Evolutionary conservation across 2,797 vertebrate species (phyloP), one percentile per base, ranked within the genome.

Genomic region (Podarcis lilfordi): DNA sequence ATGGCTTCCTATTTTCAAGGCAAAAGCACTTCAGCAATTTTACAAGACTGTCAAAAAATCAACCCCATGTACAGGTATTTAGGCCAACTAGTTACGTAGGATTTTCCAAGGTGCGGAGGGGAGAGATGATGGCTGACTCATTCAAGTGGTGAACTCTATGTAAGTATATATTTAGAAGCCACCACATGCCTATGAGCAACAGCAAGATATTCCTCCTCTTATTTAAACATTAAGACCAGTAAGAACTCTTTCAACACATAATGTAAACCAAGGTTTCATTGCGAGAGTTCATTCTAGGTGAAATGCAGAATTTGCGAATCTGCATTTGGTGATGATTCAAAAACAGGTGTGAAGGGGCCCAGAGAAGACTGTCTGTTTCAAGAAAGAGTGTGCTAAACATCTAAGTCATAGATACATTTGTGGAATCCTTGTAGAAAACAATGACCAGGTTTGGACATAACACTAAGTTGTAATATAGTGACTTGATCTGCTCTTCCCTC

Each of bases 1-100:
- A 40, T 23, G 75, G 61, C n/a, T 45, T 88, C 81, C 37, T 8
- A 84, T 82, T n/a, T 89, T 11, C 82, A 29, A 84, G 90, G 76
- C 78, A 27, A 1, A 5, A 40, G 50, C 1, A 9, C 29, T 29
- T 2, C 19, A 86, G 13, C 25, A 68, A 86, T 91, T 90, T 79
- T 69, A 55, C 27, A 43, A n/a, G 40, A 1, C 6, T 35, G 27
- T n/a, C 25, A 32, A 11, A 69, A 92, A 90, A 86, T 45, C 55
- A 86, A 86, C 86, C 83, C 78, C 64, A 37, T 21, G 27, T 66
- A 13, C 17, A 84, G 6, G 35, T 32, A 29, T 45, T 25, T 45
- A 32, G 21, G 32, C 25, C 64, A 37, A 10, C 29, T 32, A 50
- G 40, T 29, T 66, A 25, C 3, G 9, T 37, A 79, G 29, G 29